Evolutionary conservation across 92 coral and sea anemone species (phyloP).

Genomic region (Porites cylindrica): DNA sequence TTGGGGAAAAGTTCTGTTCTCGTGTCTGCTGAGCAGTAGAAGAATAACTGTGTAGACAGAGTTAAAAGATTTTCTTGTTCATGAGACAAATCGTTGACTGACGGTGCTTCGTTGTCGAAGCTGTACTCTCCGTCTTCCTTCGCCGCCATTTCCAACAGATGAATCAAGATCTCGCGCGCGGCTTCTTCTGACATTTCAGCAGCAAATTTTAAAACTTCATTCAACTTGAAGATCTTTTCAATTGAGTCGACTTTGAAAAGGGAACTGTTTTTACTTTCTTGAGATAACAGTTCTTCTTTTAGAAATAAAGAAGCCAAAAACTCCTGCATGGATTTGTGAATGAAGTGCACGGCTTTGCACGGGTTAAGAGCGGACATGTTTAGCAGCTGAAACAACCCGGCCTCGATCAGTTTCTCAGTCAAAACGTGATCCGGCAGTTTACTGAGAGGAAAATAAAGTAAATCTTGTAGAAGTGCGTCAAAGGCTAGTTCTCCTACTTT

Average conservation of each 20-base stretch:
- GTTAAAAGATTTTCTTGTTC: no score
- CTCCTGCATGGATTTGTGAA: conserved; percentile 8
- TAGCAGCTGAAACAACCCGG: neutral
- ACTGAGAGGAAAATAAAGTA: neutral
- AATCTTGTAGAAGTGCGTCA: neutral
- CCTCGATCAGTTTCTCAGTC: neutral
- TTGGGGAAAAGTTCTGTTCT: neutral
- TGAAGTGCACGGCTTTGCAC: neutral
- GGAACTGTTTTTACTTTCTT: neutral
- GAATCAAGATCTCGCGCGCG: neutral
- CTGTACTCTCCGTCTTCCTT: neutral
- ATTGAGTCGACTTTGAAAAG: neutral
- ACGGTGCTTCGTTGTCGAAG: no score
- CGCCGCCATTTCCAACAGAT: neutral
- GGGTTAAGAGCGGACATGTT: neutral
- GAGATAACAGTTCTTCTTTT: neutral
- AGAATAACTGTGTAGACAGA: neutral
- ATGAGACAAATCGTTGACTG: no score
- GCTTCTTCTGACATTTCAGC: conserved; percentile 12
- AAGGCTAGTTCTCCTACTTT: neutral
- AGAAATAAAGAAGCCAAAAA: neutral
- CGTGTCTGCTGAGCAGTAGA: neutral
- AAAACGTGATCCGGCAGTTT: neutral
- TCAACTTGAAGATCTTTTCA: neutral
- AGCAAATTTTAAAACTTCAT: conserved; percentile 1